Evolutionary conservation across 2,888 invertebrate genomes (phyloP), one percentile per base, ranked within the genome.

Genomic region (Dynastes maya): DNA sequence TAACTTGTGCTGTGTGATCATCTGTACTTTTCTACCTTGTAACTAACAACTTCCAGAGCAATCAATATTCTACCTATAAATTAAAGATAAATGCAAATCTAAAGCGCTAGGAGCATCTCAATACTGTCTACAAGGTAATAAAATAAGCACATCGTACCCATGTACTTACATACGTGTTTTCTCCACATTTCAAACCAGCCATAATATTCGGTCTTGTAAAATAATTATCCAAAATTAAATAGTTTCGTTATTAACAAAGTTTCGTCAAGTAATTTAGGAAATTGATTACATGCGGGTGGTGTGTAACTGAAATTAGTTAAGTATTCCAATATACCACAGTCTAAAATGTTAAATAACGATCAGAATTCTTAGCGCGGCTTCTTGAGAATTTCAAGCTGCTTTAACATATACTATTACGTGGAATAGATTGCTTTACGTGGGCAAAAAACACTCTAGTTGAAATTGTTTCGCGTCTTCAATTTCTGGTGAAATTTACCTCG

Each of bases 181-280:
- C 22, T 22, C 13, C 55, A 58, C 22, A 22, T 58, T 22, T 58
- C 22, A 58, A 22, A 27, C 55, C 2, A 58, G 55, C 16, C 45
- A 8, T 61, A 61, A 22, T 61, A 61, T 61, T 4, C 2, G n/a
- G 2, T 64, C 32, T 32, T 64, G 32, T 29, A 32, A 64, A 32
- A n/a, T 64, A 67, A 72, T 58, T 72, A 58, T 58, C 58, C 29
- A 22, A 58, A 70, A 70, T 16, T 70, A 53, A 58, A 58, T 72
- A 72, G 72, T 58, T 72, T 58, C 58, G 32, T 72, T 72, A 72
- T 72, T 72, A 72, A 72, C 58, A 61, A 72, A 72, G 37, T 72
- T 72, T 72, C 40, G 22, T 11, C 37, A 6, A 22, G 29, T 67
- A 45, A 67, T 45, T 67, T 45, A 40, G 58, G 16, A 72, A 55